Evolutionary conservation across 2,888 invertebrate genomes (phyloP), one percentile per base, ranked within the genome.

Genomic region (Dasypogon diadema): DNA sequence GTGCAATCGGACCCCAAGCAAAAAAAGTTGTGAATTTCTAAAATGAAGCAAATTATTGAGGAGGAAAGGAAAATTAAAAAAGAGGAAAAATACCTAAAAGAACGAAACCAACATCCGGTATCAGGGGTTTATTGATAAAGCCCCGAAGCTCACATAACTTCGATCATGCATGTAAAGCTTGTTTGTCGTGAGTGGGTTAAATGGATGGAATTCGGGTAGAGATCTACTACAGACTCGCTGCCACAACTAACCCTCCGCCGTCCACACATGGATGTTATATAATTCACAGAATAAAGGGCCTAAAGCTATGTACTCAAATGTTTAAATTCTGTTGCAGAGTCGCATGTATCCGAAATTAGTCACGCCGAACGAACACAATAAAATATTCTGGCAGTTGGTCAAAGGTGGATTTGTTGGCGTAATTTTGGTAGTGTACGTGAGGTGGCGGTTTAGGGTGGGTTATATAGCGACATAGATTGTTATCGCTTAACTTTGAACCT

Each of bases 321-420:
- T 70, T 70, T 34, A 70, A 70, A 51, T 70, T 51, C 51, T 70
- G 54, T 54, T 70, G 54, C 54, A 70, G 30, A 54, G 54, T 54
- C 54, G 54, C 70, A 70, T 70, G 54, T 70, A 54, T 12, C 70
- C 54, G 54, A 70, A 70, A 70, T 70, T 70, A 70, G 70, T 70
- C 54, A 70, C 54, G 54, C 54, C 54, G 70, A 70, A 70, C 54
- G 70, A 54, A 70, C 70, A 70, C 70, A 70, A 70, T 70, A 70
- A 70, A 70, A 70, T 70, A 70, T 54, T 70, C 70, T 34, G 34
- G 70, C 34, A 54, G 26, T 54, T 34, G 51, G 22, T 54, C 70
- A 70, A 54, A 70, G 70, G 54, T 70, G 42, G n/a, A 42, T 42
- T 42, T 42, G 42, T 42, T 42, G 42, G 42, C 2, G 42, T 2